These are phyloP conservation scores for Cactoblastis cactorum DNA, from an alignment of 2,888 invertebrate species.

Conservation along the genomic window DNA sequence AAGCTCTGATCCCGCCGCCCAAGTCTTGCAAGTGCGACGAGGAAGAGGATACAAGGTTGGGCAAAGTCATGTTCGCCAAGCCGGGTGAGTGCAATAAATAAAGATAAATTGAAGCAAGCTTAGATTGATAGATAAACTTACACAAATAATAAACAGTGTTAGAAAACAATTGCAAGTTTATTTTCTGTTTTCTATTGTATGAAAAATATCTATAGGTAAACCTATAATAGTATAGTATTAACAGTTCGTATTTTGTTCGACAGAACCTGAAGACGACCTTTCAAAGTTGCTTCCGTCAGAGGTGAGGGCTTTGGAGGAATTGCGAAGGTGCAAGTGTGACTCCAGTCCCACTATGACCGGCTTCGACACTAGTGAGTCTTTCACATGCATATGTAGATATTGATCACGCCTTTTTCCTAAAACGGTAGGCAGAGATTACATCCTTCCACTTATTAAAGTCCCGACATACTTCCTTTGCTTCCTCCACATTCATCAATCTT, in stretches of 20 bases:
- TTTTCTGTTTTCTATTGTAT: no score
- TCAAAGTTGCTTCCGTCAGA: constrained; percentile 46
- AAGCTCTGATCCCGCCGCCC: constrained; percentile 27
- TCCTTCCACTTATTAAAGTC: no score
- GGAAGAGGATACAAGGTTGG: not conserved
- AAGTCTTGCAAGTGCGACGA: constrained; percentile 40
- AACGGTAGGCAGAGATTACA: no score
- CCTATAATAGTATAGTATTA: not conserved
- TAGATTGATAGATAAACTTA: no score
- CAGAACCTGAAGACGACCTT: not conserved
- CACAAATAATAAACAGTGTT: no score
- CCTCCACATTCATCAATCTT: no score
- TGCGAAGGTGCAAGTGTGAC: constrained; percentile 63
- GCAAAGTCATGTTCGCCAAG: constrained; percentile 21
- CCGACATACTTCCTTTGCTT: no score
- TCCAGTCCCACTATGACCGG: constrained; percentile 22
- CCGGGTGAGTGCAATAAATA: constrained; percentile 15
- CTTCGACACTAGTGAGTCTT: constrained; percentile 14
- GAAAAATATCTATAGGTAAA: no score
- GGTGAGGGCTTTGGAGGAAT: constrained; percentile 47
- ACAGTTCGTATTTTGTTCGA: not conserved
- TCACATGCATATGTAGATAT: no score
- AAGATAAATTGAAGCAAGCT: not conserved
- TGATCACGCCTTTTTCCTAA: no score
- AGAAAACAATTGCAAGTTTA: no score